Conservation (phyloP, 1,140 invertebrate genomes). For the Lepidurus arcticus region DNA sequence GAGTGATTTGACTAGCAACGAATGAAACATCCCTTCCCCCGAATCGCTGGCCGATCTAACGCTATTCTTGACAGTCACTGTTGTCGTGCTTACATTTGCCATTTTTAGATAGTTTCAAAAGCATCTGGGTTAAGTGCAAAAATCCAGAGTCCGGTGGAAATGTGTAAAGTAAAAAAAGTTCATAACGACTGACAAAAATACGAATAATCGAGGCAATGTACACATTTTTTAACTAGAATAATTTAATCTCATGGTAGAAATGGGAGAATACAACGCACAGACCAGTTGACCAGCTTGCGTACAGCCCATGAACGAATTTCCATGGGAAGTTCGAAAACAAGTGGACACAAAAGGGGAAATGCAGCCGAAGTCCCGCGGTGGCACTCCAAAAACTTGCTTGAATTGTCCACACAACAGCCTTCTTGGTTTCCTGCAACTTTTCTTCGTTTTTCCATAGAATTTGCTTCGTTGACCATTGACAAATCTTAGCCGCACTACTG, state of each 20-base stretch:
- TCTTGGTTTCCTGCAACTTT: constrained; percentile 24
- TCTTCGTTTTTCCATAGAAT: constrained; percentile 15
- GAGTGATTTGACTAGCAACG: constrained; percentile 45
- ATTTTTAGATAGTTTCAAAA: too few relatives aligned
- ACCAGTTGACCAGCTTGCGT: constrained; percentile 27
- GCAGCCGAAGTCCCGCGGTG: constrained; percentile 3
- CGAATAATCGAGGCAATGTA: constrained; percentile 5
- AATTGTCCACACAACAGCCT: constrained; percentile 1
- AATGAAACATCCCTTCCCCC: neutral
- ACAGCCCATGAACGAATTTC: constrained; percentile 15
- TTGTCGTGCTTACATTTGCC: neutral
- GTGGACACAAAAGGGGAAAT: constrained; percentile 24
- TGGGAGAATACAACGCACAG: constrained; percentile 46
- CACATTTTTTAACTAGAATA: constrained; percentile 51
- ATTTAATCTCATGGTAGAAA: constrained; percentile 55
- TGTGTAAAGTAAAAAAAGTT: too few relatives aligned
- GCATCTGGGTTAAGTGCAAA: too few relatives aligned
- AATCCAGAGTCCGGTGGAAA: too few relatives aligned
- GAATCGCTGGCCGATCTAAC: neutral
- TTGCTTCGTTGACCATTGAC: constrained; percentile 4
- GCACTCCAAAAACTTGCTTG: neutral
- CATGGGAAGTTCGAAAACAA: constrained; percentile 12
- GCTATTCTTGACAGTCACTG: neutral
- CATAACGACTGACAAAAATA: too few relatives aligned
- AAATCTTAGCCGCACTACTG: constrained; percentile 12